Percentiles rank a stretch among this genome's conserved stretches.
These are phyloP conservation scores for Poeciliopsis turrubarensis DNA, from an alignment of 2,113 vertebrate genomes.

Conservation along the genomic window DNA sequence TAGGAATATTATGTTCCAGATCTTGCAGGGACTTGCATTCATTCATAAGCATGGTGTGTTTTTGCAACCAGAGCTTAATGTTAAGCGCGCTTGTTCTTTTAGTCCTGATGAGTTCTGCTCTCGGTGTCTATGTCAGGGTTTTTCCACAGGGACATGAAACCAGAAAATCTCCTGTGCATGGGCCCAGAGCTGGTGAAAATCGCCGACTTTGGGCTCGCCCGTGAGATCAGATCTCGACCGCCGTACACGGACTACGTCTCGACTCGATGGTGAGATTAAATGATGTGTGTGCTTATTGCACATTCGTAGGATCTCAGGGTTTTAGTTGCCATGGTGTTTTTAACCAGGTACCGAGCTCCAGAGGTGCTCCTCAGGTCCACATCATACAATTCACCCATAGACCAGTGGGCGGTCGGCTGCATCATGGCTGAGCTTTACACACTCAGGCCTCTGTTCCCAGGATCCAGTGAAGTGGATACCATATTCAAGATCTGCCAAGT, in stretches of 20 bases:
- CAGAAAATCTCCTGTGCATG: constrained; percentile 97
- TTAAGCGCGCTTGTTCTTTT: not conserved
- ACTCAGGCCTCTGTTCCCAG: constrained; percentile 94
- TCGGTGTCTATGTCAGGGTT: constrained; percentile 80
- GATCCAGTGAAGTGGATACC: constrained; percentile 96
- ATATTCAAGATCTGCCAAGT: constrained; percentile 99
- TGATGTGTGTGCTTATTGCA: not conserved
- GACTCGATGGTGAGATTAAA: constrained; percentile 87
- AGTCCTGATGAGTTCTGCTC: not conserved
- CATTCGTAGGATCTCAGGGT: constrained; percentile 20
- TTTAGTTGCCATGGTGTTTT: not conserved
- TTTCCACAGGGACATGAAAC: constrained; percentile 98
- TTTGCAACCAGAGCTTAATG: not conserved
- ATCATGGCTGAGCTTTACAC: constrained; percentile 98
- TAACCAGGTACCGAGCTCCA: constrained; percentile 92
- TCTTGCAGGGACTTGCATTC: constrained; percentile 95
- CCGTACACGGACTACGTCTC: constrained; percentile 98
- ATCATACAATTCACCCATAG: constrained; percentile 94
- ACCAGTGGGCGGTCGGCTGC: constrained; percentile 96
- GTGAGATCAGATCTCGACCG: constrained; percentile 93
- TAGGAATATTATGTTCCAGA: constrained; percentile 99
- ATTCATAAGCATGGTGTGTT: constrained; percentile 95
- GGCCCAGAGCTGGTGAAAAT: constrained; percentile 98
- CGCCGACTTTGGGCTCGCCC: constrained; percentile 95
- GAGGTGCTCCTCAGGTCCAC: constrained; percentile 93